Evolutionary conservation across 2,797 vertebrate species (phyloP), one percentile per base, ranked within the genome.

Genomic region (Pteronotus mesoamericanus): DNA sequence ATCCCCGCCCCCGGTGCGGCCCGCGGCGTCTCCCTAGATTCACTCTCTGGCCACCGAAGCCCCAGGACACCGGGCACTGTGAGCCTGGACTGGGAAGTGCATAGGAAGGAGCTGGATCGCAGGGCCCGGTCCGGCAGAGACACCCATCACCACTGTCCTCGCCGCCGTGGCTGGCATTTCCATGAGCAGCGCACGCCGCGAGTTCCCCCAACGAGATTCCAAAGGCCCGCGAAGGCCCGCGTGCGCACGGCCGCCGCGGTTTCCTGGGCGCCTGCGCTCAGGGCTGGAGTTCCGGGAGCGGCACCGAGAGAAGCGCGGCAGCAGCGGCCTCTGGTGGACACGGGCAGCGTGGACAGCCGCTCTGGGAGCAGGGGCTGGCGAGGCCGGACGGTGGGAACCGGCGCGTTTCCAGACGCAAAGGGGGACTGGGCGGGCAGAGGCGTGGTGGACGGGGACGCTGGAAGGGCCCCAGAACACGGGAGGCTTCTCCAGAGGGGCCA

Each of bases 311-410:
- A 3, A 29, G 53, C 14, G 82, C 97, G 96, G 94, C 98, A 97
- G 98, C 86, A 98, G 98, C 96, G 98, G 96, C 95, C 98, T 98
- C 98, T 98, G 97, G 92, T 98, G 98, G 98, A 96, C 93, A 68
- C 21, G 7, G 64, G 9, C 5, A 5, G 85, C 71, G 97, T 16
- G 44, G 95, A 1, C 98, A 98, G 95, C 53, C 16, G 3, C 55
- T 68, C 46, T 53, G 19, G 44, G 42, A 61, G 55, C 6, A 6
- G 71, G 10, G 39, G 18, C 16, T 83, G 91, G 42, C 9, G 74
- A 91, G 72, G n/a, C 3, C 14, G 14, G 2, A 4, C 32, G 16
- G n/a, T 66, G 12, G 85, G 66, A 61, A 90, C 88, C 0, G 37
- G n/a, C 19, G 68, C 14, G 1, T 74, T 85, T 77, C 61, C 72